Conservation (phyloP, 2,888 invertebrate species). For the Trichopria drosophilae region DNA sequence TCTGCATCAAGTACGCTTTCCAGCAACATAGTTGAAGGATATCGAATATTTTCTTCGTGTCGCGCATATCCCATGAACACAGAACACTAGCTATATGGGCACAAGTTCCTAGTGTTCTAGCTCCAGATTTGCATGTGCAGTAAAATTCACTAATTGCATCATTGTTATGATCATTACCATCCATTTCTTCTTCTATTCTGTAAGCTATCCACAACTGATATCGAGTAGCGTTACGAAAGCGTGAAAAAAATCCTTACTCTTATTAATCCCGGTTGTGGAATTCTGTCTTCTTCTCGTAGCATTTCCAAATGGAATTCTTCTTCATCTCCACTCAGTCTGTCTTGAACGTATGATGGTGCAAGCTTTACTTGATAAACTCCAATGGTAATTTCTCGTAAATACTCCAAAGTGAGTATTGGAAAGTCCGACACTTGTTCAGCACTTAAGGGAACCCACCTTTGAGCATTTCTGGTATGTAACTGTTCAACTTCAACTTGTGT, state of each 20-base stretch:
- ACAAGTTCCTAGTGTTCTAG: slow-evolving; percentile 17
- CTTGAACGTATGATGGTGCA: too few species aligned
- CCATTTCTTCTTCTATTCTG: background rate
- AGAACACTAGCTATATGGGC: slow-evolving; percentile 22
- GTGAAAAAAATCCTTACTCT: slow-evolving; percentile 14
- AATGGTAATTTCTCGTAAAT: too few species aligned
- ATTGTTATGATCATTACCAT: slow-evolving; percentile 9
- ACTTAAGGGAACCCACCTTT: too few species aligned
- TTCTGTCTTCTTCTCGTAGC: too few species aligned
- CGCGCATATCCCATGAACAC: slow-evolving; percentile 20
- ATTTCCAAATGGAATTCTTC: too few species aligned
- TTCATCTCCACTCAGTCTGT: too few species aligned
- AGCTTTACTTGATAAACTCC: too few species aligned
- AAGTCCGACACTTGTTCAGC: too few species aligned
- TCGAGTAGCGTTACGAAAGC: slow-evolving; percentile 10
- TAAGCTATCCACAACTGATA: slow-evolving; percentile 17
- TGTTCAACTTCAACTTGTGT: too few species aligned
- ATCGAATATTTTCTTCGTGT: slow-evolving; percentile 7
- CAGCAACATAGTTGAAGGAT: slow-evolving; percentile 1
- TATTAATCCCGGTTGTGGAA: too few species aligned
- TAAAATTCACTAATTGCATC: slow-evolving; percentile 1
- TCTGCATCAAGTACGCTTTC: slow-evolving; percentile 15
- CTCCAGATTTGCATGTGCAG: slow-evolving; percentile 16
- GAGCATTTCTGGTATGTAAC: too few species aligned
- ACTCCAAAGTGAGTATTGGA: too few species aligned